Evolutionary conservation across 2,888 invertebrate genomes (phyloP), one percentile per base, ranked within the genome.

Genomic region (Xanthostigma xanthostigma): DNA sequence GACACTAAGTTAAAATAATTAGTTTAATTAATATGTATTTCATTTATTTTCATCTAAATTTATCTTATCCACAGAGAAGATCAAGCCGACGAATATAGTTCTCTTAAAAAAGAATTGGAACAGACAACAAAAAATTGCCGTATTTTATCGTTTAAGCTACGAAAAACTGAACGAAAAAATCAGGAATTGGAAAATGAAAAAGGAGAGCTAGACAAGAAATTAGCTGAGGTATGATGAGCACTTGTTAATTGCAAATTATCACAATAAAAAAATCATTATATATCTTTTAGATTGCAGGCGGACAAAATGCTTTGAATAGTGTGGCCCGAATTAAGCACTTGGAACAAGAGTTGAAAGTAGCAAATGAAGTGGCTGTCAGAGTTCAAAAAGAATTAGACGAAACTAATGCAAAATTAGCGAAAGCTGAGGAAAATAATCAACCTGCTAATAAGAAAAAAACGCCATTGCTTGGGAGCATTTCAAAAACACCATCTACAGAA

Each of bases 51-150:
- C 9, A 39, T 11, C 40, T 44, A 35, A 37, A 42, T 38, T 33
- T 40, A 48, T 46, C 35, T 42, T 48, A 56, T 53, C 64, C 72
- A 53, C 62, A 81, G 93, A 58, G 97, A 97, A 65, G 96, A 96
- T 60, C 96, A 97, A 70, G 92, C 91, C 8, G 92, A 95, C 60
- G 97, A 96, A 64, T 96, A 96, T 63, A 83, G 90, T 3, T 89
- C 89, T 47, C 66, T 98, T 45, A 88, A 95, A 69, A 87, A 93
- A 62, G 96, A 96, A 66, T 74, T 98, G 55, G 97, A 98, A 62
- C 90, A 92, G 62, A 90, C 93, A 3, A 92, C 93, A 44, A 99
- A 98, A 66, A 97, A 97, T 70, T 97, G 97, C 69, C 78, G 98
- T 58, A 93, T 98, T 57, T 75, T 98, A 54, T 96, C 97, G 56